Percentiles rank a stretch among this genome's conserved stretches.
These are phyloP conservation scores for Leptogaster cylindrica DNA, from an alignment of 2,888 invertebrate genomes.

Conservation along the genomic window DNA sequence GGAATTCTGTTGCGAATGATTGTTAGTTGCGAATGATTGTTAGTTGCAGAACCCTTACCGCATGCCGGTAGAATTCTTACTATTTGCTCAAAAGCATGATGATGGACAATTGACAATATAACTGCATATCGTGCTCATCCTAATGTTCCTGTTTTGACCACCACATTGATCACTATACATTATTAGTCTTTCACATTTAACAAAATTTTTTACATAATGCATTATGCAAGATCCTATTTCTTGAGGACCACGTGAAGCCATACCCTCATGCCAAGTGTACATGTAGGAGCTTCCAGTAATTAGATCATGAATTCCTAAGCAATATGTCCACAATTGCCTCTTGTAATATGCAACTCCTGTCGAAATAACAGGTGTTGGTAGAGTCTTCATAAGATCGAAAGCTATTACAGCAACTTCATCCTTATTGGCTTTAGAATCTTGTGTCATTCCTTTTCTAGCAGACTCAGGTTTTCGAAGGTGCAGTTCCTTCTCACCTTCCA, in stretches of 20 bases:
- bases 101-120: slow-evolving; percentile 39
- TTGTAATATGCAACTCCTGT: slow-evolving; percentile 44
- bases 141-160: slow-evolving; percentile 44
- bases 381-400: slow-evolving; percentile 45
- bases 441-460: slow-evolving; percentile 42
- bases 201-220: slow-evolving; percentile 39
- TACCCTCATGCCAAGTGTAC: slow-evolving; percentile 38
- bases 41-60: too few relatives aligned
- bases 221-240: slow-evolving; percentile 41
- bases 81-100: too few relatives aligned
- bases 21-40: too few relatives aligned
- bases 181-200: slow-evolving; percentile 31
- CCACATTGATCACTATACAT: slow-evolving; percentile 42
- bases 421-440: slow-evolving; percentile 36
- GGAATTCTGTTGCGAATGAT: too few relatives aligned
- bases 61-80: too few relatives aligned
- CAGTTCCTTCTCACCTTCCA: too few relatives aligned
- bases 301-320: slow-evolving; percentile 30
- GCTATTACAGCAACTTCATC: slow-evolving; percentile 31
- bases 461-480: too few relatives aligned
- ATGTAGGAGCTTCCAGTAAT: slow-evolving; percentile 9
- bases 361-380: slow-evolving; percentile 43
- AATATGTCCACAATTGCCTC: slow-evolving; percentile 43
- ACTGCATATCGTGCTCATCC: slow-evolving; percentile 41
- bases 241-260: slow-evolving; percentile 42